Percentiles rank a stretch among this genome's conserved stretches.
These are phyloP conservation scores for Sturnus vulgaris DNA, from an alignment of 2,113 vertebrate genomes.

Conservation along the genomic window DNA sequence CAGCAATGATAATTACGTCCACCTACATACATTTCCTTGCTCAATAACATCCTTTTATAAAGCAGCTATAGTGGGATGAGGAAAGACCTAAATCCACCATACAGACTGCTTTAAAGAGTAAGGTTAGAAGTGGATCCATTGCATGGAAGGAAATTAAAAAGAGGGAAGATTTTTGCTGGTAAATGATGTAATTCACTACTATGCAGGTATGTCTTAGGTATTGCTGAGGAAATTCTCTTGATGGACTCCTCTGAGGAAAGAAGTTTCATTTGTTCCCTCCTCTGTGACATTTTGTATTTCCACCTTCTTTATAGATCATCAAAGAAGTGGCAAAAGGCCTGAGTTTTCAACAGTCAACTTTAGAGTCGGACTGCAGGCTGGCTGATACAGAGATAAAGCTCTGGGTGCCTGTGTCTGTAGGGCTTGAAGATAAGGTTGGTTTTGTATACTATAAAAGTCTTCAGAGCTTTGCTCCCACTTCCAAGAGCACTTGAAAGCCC, in stretches of 20 bases:
- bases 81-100: neutral
- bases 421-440: neutral
- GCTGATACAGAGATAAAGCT: neutral
- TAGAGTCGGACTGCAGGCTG: neutral
- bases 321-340: neutral
- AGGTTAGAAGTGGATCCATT: neutral
- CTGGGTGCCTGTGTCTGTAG: neutral
- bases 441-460: neutral
- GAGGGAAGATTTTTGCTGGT: neutral
- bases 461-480: neutral
- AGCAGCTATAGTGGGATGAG: neutral
- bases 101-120: neutral
- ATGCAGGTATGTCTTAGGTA: neutral
- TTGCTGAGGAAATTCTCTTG: neutral
- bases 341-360: neutral
- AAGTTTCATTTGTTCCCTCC: neutral
- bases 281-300: neutral
- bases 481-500: conserved; percentile 6
- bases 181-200: neutral
- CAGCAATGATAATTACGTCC: neutral
- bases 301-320: neutral
- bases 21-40: neutral
- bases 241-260: neutral
- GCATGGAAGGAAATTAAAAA: neutral
- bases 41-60: conserved; percentile 2